Evolutionary conservation across 2,797 vertebrate species (phyloP).

Genomic region (Platyrinchus mystaceus): DNA sequence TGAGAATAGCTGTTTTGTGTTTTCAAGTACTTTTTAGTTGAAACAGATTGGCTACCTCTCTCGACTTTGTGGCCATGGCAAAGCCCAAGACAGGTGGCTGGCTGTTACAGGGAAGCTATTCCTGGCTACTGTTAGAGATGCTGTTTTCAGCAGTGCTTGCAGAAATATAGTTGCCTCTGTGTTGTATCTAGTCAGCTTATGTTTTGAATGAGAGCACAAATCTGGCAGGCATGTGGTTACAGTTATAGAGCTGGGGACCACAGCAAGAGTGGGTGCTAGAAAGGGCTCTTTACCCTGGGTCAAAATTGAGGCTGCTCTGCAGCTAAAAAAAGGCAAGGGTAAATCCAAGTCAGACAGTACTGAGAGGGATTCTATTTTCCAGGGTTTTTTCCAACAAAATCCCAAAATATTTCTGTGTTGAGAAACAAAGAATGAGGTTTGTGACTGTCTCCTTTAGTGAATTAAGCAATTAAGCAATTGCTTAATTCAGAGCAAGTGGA

Average conservation of each 20-base stretch:
- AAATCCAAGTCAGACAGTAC: not conserved
- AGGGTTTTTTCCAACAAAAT: not conserved
- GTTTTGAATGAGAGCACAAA: not conserved
- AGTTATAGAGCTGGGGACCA: not conserved
- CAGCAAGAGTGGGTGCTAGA: not conserved
- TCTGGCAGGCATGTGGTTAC: not conserved
- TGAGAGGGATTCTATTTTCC: not conserved
- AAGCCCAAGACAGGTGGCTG: not conserved
- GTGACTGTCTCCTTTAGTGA: not conserved
- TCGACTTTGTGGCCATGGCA: not conserved
- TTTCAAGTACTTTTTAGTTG: not conserved
- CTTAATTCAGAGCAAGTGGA: not conserved
- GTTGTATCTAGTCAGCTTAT: not conserved
- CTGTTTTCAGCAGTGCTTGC: not conserved
- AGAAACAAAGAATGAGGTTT: not conserved
- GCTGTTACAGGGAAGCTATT: not conserved
- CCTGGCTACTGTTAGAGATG: not conserved
- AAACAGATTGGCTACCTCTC: not conserved
- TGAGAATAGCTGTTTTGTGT: fast-evolving
- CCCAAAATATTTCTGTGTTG: not conserved
- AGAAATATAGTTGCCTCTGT: fast-evolving
- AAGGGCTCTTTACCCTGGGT: not conserved
- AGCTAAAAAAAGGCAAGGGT: not conserved
- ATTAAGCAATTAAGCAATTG: too few relatives aligned
- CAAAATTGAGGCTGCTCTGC: not conserved